These are phyloP conservation scores for Azorinus chamasolen DNA, from an alignment of 2,888 invertebrate genomes.

Conservation along the genomic window DNA sequence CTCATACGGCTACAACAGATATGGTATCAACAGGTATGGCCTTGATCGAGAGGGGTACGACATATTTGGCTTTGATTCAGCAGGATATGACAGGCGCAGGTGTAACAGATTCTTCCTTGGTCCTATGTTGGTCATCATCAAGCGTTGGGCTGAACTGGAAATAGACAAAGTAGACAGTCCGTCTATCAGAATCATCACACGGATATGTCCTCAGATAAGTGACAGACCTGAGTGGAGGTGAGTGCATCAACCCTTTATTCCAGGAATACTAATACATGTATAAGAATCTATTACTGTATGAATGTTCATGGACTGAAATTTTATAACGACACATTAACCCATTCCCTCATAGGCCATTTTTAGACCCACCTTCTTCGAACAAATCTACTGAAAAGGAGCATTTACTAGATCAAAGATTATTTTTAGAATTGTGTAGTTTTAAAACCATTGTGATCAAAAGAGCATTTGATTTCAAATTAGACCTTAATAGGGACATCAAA, in stretches of 20 bases:
- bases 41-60: constrained; percentile 83
- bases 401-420: no score
- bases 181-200: constrained; percentile 68
- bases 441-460: no score
- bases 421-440: no score
- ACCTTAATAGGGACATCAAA: no score
- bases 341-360: no score
- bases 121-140: constrained; percentile 82
- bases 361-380: no score
- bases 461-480: no score
- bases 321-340: no score
- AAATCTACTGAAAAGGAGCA: no score
- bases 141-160: constrained; percentile 74
- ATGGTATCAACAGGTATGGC: constrained; percentile 80
- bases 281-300: no score
- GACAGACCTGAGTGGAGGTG: constrained; percentile 71
- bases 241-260: constrained; percentile 10
- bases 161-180: constrained; percentile 69
- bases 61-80: constrained; percentile 82
- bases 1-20: constrained; percentile 78
- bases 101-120: constrained; percentile 82
- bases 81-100: constrained; percentile 76
- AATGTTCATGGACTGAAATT: no score
- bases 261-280: background rate
- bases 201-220: constrained; percentile 77